phyloP scores from a whole-genome alignment of 1,140 invertebrate species.

The Drosophila teissieri region DNA sequence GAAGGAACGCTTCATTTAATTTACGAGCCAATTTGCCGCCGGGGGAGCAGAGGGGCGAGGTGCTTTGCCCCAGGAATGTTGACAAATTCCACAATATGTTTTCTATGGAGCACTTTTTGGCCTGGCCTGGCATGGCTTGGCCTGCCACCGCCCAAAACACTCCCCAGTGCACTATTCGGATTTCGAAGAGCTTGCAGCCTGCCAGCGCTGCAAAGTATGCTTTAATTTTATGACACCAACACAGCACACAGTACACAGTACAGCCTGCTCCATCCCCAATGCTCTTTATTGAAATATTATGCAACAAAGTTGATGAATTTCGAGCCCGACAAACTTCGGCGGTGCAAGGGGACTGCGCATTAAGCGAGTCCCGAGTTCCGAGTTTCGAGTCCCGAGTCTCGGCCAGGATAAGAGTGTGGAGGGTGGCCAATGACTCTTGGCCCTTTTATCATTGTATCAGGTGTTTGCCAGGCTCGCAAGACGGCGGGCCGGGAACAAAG shows the following conservation, averaged over 20 bases:
- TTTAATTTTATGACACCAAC: slow-evolving; percentile 77
- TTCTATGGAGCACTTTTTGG: slow-evolving; percentile 30
- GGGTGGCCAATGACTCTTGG: slow-evolving; percentile 31
- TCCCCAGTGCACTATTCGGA: slow-evolving; percentile 76
- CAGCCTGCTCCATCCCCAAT: slow-evolving; percentile 15
- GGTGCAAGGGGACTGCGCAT: slow-evolving; percentile 71
- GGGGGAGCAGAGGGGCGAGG: slow-evolving; percentile 1
- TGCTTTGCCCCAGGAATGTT: slow-evolving; percentile 27
- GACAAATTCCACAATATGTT: slow-evolving; percentile 70
- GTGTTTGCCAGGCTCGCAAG: slow-evolving; percentile 64
- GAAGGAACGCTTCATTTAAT: slow-evolving; percentile 61
- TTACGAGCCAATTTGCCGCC: slow-evolving; percentile 67
- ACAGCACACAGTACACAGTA: background rate
- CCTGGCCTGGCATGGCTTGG: background rate
- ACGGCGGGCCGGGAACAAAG: slow-evolving; percentile 34
- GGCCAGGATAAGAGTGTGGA: slow-evolving; percentile 3
- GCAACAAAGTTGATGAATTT: slow-evolving; percentile 84
- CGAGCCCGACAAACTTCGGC: slow-evolving; percentile 61
- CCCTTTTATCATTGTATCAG: slow-evolving; percentile 73
- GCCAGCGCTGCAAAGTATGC: slow-evolving; percentile 61
- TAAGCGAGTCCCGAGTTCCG: slow-evolving; percentile 72
- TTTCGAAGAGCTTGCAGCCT: slow-evolving; percentile 34
- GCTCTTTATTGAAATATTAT: slow-evolving; percentile 83
- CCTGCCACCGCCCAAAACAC: slow-evolving; percentile 49
- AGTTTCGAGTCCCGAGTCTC: slow-evolving; percentile 46